Evolutionary conservation across 2,888 invertebrate species (phyloP).

Genomic region (Eupithecia tripunctaria): DNA sequence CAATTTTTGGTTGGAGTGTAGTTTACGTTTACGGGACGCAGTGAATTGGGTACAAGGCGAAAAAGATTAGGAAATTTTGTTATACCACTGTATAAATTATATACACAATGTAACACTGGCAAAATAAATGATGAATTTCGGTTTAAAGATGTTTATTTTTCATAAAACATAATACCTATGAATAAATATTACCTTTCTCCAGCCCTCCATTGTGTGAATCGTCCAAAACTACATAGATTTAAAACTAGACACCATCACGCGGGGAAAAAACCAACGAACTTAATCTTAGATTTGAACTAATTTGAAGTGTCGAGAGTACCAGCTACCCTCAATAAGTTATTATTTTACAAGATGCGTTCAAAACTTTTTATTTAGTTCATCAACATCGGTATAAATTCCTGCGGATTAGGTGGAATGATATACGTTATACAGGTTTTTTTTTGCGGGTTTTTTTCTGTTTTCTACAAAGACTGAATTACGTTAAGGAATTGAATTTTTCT

Average conservation of each 20-base stretch:
- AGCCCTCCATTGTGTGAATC: not conserved
- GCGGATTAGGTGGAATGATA: not conserved
- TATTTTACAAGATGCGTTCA: not conserved
- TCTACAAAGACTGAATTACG: not conserved
- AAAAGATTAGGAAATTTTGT: no score
- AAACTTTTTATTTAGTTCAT: not conserved
- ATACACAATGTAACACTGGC: no score
- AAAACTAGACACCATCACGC: not conserved
- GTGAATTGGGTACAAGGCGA: no score
- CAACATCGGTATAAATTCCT: not conserved
- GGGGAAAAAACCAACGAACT: not conserved
- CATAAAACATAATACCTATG: not conserved
- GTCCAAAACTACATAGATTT: not conserved
- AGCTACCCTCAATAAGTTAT: constrained; percentile 1
- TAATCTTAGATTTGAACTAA: not conserved
- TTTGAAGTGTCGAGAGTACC: not conserved
- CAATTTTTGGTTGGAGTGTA: no score
- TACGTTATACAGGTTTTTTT: not conserved
- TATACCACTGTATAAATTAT: no score
- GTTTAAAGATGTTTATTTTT: no score
- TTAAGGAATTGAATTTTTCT: not conserved
- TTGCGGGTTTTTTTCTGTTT: no score
- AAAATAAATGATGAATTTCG: no score
- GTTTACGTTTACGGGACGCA: no score
- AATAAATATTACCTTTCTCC: not conserved